Conservation (phyloP, 2,113 vertebrate species). For the Catharus bicknelli region DNA sequence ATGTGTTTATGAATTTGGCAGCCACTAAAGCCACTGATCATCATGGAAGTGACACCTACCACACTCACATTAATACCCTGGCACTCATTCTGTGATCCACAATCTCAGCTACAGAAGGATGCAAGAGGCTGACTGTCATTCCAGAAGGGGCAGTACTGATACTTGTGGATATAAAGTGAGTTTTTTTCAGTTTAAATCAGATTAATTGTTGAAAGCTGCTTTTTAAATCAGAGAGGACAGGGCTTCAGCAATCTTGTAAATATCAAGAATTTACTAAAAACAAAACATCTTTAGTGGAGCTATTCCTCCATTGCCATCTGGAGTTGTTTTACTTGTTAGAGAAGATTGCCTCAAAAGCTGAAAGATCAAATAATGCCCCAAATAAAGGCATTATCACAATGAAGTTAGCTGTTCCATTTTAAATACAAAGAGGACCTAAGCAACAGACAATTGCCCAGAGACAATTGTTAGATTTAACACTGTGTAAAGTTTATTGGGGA, state of each 20-base stretch:
- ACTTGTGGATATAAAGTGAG: not conserved
- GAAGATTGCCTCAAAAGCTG: not conserved
- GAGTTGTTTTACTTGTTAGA: not conserved
- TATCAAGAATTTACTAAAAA: not conserved
- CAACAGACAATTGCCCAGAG: not conserved
- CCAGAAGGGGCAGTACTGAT: not conserved
- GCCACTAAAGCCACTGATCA: not conserved
- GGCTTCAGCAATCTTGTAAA: not conserved
- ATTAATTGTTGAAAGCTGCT: not conserved
- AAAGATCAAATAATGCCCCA: not conserved
- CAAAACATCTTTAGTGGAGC: not conserved
- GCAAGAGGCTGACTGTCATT: not conserved
- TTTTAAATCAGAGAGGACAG: not conserved
- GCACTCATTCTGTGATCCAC: not conserved
- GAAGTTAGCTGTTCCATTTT: not conserved
- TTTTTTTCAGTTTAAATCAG: not conserved
- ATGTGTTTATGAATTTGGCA: not conserved
- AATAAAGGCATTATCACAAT: not conserved
- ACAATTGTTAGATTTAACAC: not conserved
- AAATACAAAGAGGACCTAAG: not conserved
- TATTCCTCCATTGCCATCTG: not conserved
- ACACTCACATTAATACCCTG: not conserved
- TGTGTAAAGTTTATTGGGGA: not conserved
- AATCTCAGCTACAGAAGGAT: not conserved
- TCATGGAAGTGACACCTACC: not conserved